Base-by-base conservation (phyloP, 2,797 vertebrate genomes). In the Garrulus glandarius region DNA sequence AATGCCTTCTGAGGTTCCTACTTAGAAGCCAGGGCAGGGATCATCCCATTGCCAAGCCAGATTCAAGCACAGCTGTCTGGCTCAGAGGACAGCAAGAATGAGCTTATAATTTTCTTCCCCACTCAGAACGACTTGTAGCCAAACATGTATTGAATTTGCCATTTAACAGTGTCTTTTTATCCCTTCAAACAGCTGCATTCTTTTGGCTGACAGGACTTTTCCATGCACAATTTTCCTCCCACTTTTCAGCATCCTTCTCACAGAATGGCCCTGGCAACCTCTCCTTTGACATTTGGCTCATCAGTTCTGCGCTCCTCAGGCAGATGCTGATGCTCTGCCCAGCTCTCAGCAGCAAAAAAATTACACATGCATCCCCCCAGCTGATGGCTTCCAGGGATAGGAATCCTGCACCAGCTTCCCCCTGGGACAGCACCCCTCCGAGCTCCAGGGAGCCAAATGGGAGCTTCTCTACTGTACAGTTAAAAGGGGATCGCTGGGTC, bases 171-270 rank as follows among this genome's bases (percentile, higher is more conserved):
- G 32, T 21, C 15, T 84, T 83, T 64, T 72, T 59, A 46, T 55
- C 32, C 36, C 30, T 60, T 77, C 72, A 52, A 50, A 53, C 23
- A 56, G 29, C 43, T 63, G 46, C 34, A 41, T 6, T 34, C 24
- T 59, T 71, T 70, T 55, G 50, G 46, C 36, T 93, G 70, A 23
- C 70, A 74, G 59, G 55, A 53, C n/a, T 81, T 63, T 32, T 50
- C 59, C 60, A 32, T 2, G 14, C 11, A 32, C 36, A 37, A 0
- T 64, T 89, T 86, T 79, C 46, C n/a, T 93, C 72, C 15, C 22
- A 30, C 16, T 79, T 90, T 91, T 65, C 5, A 67, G 44, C 15
- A 2, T 61, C 67, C 92, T 89, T 80, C 84, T 92, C 47, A 72
- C 36, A 70, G 82, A 84, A 82, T 5, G 30, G 23, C 32, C 53